phyloP scores from a whole-genome alignment of 2,888 invertebrate species.

The Meiosimyza platycephala region DNA sequence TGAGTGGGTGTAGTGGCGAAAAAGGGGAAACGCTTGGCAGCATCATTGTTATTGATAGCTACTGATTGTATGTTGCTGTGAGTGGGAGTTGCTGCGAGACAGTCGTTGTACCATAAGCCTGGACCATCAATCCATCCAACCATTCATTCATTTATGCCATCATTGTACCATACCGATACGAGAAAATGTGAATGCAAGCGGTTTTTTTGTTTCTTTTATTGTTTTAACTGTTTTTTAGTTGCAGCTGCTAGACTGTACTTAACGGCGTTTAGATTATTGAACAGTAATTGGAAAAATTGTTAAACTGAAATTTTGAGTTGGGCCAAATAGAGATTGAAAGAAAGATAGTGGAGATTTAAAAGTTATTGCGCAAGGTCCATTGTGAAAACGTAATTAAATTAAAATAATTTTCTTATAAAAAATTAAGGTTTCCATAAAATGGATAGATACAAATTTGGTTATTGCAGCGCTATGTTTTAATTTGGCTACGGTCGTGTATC shows the following conservation, averaged over 20 bases:
- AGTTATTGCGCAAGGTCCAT: no score
- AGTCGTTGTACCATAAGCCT: constrained; percentile 36
- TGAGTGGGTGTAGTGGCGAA: neutral
- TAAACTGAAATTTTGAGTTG: neutral
- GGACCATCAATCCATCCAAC: constrained; percentile 27
- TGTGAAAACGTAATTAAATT: no score
- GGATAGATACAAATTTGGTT: no score
- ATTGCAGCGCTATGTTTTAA: no score
- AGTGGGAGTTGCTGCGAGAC: constrained; percentile 7
- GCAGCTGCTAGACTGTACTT: constrained; percentile 29
- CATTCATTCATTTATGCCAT: neutral
- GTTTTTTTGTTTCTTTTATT: constrained; percentile 40
- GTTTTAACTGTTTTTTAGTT: constrained; percentile 44
- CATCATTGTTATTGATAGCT: neutral
- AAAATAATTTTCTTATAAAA: no score
- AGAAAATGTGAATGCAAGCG: constrained; percentile 38
- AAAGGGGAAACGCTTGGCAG: neutral
- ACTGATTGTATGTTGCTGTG: neutral
- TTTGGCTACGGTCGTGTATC: no score
- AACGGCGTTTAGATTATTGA: neutral
- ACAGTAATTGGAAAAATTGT: neutral
- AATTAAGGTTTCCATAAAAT: no score
- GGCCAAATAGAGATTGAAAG: neutral
- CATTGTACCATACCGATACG: constrained; percentile 7
- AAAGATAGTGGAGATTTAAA: no score